Conservation (phyloP, 2,888 invertebrate genomes). For the Lamproptera curius region DNA sequence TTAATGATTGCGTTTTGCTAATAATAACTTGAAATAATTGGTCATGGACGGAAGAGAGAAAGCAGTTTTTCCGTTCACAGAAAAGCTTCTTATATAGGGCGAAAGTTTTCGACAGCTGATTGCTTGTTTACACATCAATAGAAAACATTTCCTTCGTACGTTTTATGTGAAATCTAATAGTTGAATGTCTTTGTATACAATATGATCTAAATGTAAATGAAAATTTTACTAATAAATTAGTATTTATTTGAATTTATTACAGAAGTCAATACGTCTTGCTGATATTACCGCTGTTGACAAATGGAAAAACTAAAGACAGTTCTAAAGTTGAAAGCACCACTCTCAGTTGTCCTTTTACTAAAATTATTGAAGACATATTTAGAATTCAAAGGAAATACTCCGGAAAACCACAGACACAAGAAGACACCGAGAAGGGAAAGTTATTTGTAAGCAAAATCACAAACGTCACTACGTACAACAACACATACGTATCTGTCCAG, state of each 20-base stretch:
- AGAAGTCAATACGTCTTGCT: constrained; percentile 51
- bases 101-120: constrained; percentile 14
- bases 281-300: constrained; percentile 33
- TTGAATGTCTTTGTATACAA: no score
- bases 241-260: constrained; percentile 29
- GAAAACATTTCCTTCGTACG: no score
- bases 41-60: constrained; percentile 4
- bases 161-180: no score
- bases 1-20: no score
- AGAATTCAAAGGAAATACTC: constrained; percentile 53
- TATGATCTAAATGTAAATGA: no score
- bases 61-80: constrained; percentile 1
- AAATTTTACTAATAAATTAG: constrained; percentile 3
- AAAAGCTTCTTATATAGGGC: constrained; percentile 1
- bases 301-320: constrained; percentile 30
- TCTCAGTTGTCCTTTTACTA: constrained; percentile 59
- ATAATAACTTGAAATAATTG: no score
- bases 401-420: constrained; percentile 32
- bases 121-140: no score
- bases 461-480: constrained; percentile 48
- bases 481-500: constrained; percentile 43
- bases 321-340: constrained; percentile 36
- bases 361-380: constrained; percentile 67
- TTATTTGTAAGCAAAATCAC: constrained; percentile 78
- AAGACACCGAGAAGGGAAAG: constrained; percentile 73